These are phyloP conservation scores for Enteromius anoplus DNA, from an alignment of 2,797 vertebrate species.

Conservation along the genomic window DNA sequence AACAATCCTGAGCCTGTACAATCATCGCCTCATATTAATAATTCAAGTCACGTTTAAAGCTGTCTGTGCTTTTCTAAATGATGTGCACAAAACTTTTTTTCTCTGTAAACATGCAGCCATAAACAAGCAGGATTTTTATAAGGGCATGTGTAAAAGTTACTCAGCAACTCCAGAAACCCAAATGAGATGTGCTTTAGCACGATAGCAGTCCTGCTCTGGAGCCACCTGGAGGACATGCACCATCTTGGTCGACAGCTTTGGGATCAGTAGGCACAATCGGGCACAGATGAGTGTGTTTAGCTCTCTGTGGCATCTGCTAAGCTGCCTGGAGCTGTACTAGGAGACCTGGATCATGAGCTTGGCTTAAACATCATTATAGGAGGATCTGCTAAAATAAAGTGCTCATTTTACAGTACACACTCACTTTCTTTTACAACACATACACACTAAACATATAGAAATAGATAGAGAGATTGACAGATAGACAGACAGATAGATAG, in stretches of 20 bases:
- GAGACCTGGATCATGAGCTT: constrained; percentile 42
- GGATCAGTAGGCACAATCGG: constrained; percentile 37
- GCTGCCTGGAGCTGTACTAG: constrained; percentile 39
- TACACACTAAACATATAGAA: neutral
- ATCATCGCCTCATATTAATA: neutral
- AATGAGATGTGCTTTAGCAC: neutral
- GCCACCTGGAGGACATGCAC: constrained; percentile 59
- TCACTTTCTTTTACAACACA: neutral
- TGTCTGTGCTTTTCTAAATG: neutral
- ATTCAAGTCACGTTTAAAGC: neutral
- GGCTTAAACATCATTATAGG: constrained; percentile 39
- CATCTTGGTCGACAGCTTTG: constrained; percentile 43
- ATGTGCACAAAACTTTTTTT: constrained; percentile 4
- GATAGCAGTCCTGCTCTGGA: constrained; percentile 45
- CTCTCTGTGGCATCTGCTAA: constrained; percentile 52
- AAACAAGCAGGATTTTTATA: constrained; percentile 5
- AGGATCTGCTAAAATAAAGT: constrained; percentile 29
- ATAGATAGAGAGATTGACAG: neutral
- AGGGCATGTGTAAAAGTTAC: neutral
- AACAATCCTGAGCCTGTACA: constrained; percentile 13
- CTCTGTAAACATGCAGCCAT: neutral
- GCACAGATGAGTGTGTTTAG: constrained; percentile 38
- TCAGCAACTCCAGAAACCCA: constrained; percentile 9
- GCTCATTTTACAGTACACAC: neutral
- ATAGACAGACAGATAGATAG: no score